These are phyloP conservation scores for Kryptopterus vitreolus DNA, from an alignment of 2,797 vertebrate species.

Conservation along the genomic window DNA sequence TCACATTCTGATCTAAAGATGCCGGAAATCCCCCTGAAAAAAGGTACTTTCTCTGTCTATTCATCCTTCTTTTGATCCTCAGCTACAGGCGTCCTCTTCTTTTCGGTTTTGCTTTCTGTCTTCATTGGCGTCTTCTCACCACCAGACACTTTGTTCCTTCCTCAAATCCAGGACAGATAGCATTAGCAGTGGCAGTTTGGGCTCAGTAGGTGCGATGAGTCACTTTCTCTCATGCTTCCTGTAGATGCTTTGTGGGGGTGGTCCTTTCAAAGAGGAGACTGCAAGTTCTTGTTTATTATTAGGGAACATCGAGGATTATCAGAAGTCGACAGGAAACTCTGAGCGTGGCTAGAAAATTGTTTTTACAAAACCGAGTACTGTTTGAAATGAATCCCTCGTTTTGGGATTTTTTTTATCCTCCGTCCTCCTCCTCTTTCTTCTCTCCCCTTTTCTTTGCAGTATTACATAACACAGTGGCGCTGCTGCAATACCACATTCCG, in stretches of 20 bases:
- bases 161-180: background rate
- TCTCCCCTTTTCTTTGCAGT: slow-evolving; percentile 42
- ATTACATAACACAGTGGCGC: slow-evolving; percentile 59
- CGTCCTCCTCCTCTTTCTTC: slow-evolving; percentile 16
- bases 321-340: background rate
- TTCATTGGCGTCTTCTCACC: background rate
- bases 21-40: slow-evolving; percentile 34
- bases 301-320: background rate
- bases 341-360: no score
- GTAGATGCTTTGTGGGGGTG: background rate
- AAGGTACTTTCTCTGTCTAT: background rate
- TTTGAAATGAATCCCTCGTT: background rate
- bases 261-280: background rate
- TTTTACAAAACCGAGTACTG: no score
- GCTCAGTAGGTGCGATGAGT: slow-evolving; percentile 19
- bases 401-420: slow-evolving; percentile 15
- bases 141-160: slow-evolving; percentile 22
- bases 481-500: slow-evolving; percentile 40
- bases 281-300: background rate
- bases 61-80: background rate
- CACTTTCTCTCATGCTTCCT: slow-evolving; percentile 4
- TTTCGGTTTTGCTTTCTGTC: background rate
- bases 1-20: slow-evolving; percentile 18
- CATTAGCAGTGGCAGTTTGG: background rate
- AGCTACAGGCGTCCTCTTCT: background rate